Conservation (phyloP, 2,113 vertebrate genomes). For the Ammospiza nelsoni region DNA sequence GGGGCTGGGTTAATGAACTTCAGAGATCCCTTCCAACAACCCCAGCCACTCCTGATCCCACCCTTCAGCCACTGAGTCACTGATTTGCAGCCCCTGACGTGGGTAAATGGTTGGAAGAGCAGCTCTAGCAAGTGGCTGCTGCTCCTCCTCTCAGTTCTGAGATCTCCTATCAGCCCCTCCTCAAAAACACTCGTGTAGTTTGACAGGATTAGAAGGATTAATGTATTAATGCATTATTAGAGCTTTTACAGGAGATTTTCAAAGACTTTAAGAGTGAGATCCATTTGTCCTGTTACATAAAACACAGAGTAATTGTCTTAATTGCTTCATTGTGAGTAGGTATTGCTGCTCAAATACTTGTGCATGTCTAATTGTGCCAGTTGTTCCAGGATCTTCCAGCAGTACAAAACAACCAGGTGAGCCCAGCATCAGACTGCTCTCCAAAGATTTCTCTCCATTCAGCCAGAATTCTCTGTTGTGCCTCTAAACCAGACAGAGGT, state of each 20-base stretch:
- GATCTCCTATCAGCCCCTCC: slow-evolving; percentile 22
- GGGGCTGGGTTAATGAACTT: background rate
- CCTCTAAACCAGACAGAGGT: background rate
- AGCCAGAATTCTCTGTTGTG: background rate
- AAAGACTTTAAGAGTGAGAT: slow-evolving; percentile 63
- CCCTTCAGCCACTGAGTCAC: background rate
- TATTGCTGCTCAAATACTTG: slow-evolving; percentile 14
- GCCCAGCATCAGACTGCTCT: background rate
- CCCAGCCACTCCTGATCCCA: fast-evolving
- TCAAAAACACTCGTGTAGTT: slow-evolving; percentile 57
- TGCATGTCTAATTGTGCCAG: background rate
- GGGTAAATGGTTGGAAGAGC: background rate
- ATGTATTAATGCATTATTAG: slow-evolving; percentile 76
- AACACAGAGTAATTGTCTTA: slow-evolving; percentile 72
- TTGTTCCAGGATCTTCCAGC: background rate
- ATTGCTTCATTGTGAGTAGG: slow-evolving; percentile 66
- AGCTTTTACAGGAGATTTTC: slow-evolving; percentile 74
- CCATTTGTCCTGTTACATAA: slow-evolving; percentile 72
- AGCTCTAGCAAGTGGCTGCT: background rate
- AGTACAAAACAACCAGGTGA: background rate
- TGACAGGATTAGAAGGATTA: slow-evolving; percentile 79
- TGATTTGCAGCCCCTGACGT: background rate
- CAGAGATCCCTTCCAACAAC: background rate
- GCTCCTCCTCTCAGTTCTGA: background rate
- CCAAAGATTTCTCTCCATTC: background rate